A percentile compares a stretch with the other conserved stretches of the same genome.
phyloP scores from a whole-genome alignment of 2,113 vertebrate species.

The Ceyx margarethae region DNA sequence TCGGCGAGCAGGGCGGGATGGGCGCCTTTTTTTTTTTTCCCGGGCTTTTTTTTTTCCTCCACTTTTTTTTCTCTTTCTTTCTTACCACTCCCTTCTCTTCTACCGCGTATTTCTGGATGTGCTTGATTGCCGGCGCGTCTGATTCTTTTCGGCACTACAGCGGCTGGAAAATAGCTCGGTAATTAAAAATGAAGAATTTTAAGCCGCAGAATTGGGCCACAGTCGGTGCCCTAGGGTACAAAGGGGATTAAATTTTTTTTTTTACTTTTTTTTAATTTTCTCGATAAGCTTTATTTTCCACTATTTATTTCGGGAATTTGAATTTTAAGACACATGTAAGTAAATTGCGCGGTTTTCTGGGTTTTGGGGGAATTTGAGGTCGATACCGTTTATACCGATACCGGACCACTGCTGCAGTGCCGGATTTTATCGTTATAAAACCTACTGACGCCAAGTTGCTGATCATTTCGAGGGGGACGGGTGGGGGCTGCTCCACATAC shows the following conservation, averaged over 20 bases:
- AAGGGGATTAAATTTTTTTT: background rate
- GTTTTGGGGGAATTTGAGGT: background rate
- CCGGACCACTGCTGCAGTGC: constrained; percentile 11
- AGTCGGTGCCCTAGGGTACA: background rate
- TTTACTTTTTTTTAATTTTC: accelerated
- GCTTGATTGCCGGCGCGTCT: no score
- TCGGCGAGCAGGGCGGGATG: background rate
- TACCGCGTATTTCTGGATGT: no score
- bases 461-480: background rate
- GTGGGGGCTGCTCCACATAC: constrained; percentile 6
- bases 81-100: no score
- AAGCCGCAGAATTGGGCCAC: constrained; percentile 33
- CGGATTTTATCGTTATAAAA: constrained; percentile 41
- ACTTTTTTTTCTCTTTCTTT: background rate
- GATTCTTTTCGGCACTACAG: background rate
- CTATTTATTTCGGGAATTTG: background rate
- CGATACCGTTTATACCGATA: background rate
- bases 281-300: background rate
- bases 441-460: constrained; percentile 13
- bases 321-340: background rate
- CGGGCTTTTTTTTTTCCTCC: background rate
- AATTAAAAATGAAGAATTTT: constrained; percentile 40
- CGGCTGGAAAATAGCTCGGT: background rate
- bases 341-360: background rate
- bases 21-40: background rate